Evolutionary conservation across 2,797 vertebrate species (phyloP).

Genomic region (Hyperoplus immaculatus): DNA sequence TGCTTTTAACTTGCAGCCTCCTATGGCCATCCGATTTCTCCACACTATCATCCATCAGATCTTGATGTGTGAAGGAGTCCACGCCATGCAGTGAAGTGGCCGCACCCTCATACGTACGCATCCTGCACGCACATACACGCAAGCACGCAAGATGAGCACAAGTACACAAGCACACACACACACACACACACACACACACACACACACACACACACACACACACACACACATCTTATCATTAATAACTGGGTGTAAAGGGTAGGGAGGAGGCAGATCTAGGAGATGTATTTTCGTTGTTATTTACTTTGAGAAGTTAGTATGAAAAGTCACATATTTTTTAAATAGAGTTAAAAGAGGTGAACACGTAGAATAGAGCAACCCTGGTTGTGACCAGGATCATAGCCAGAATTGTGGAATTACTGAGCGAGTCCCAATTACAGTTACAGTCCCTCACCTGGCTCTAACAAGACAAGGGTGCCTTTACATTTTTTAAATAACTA

Average conservation of each 20-base stretch:
- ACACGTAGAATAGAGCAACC: background rate
- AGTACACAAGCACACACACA: conserved; percentile 40
- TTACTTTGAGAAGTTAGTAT: background rate
- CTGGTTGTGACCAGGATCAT: background rate
- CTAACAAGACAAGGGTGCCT: background rate
- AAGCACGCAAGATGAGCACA: conserved; percentile 54
- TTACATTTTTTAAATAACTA: too few relatives aligned
- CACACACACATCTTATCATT: conserved; percentile 36
- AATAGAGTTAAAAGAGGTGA: background rate
- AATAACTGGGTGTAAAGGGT: conserved; percentile 12
- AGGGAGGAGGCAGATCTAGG: conserved; percentile 32
- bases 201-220: background rate
- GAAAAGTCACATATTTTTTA: background rate
- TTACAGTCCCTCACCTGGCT: background rate
- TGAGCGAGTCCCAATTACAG: background rate
- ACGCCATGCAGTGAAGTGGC: conserved; percentile 80
- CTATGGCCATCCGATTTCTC: background rate
- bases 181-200: conserved; percentile 64
- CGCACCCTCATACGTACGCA: conserved; percentile 80
- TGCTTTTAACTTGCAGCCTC: background rate
- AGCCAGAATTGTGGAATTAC: background rate
- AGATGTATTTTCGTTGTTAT: background rate
- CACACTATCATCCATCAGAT: conserved; percentile 47
- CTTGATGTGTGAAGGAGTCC: conserved; percentile 57
- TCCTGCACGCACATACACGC: conserved; percentile 62